Evolutionary conservation across 2,113 vertebrate species (phyloP), one percentile per base, ranked within the genome.

Genomic region (Alectura lathami): DNA sequence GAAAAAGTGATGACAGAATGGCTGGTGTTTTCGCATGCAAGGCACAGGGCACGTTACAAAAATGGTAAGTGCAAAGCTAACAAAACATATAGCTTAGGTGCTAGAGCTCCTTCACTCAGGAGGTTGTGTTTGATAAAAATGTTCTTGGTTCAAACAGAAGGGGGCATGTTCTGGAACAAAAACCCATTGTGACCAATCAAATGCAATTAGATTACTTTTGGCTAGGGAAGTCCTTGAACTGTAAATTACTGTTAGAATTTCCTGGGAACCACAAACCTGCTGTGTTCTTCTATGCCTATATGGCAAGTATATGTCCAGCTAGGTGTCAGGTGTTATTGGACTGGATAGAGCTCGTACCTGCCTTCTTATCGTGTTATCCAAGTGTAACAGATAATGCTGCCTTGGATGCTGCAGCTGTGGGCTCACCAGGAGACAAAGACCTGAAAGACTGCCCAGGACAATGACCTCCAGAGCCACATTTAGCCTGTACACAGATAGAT

Each of bases 171-270:
- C 12, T 57, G 24, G 40, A 92, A 79, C 40, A 77, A 66, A 88
- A 80, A 13, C 48, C n/a, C 11, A 3, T 13, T 24, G 8, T 50
- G 32, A 47, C 51, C 22, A 89, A 64, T 0, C 1, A 80, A 86
- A 47, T 30, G 18, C 3, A 14, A 18, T 0, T 13, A 73, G 30
- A 43, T 1, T 5, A 15, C 18, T 80, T 29, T 4, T 8, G 48
- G 7, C 16, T 84, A 63, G 74, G 34, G 53, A 86, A 77, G 30
- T 27, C 45, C 12, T 15, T 40, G n/a, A 93, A 45, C 12, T 29
- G n/a, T 17, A 88, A 90, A 62, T 57, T 73, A 40, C 16, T 9
- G 8, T 23, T 17, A 53, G 36, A 38, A 48, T 48, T 59, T 86
- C 70, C 22, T 42, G 23, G 30, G 45, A 83, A 38, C 20, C 30